Conservation (phyloP, 2,113 vertebrate genomes). For the Gallinago undulata region DNA sequence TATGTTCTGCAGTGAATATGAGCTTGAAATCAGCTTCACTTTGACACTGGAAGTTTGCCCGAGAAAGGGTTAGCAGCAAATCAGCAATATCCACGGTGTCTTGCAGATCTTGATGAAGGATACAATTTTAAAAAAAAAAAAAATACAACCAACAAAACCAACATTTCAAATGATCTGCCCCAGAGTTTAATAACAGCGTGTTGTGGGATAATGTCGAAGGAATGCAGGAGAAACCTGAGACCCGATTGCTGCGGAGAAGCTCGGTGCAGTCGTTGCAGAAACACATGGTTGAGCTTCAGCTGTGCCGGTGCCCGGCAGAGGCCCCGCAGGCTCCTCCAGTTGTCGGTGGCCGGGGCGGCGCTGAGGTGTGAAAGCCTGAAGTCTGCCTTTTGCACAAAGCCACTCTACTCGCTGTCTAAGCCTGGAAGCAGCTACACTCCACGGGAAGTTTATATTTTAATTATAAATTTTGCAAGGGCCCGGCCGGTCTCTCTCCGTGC, state of each 20-base stretch:
- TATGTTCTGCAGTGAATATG: conserved; percentile 47
- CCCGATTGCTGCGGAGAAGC: not conserved
- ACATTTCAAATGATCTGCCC: not conserved
- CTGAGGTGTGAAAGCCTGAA: not conserved
- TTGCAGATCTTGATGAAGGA: conserved; percentile 11
- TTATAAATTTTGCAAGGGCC: not conserved
- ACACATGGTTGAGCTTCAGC: not conserved
- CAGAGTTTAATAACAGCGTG: not conserved
- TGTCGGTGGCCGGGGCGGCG: accelerated
- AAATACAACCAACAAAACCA: too few species aligned
- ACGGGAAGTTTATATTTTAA: not conserved
- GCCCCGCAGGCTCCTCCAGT: not conserved
- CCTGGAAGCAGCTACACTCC: not conserved
- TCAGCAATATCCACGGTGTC: conserved; percentile 18
- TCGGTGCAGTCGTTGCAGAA: not conserved
- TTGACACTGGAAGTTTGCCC: conserved; percentile 52
- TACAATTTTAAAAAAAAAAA: not conserved
- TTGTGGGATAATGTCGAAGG: conserved; percentile 27
- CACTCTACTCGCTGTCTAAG: not conserved
- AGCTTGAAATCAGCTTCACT: conserved; percentile 44
- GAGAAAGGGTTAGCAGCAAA: not conserved
- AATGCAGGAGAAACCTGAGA: conserved; percentile 35
- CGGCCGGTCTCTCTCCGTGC: not conserved
- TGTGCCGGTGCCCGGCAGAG: not conserved
- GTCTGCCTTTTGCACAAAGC: not conserved